Evolutionary conservation across 2,113 vertebrate species (phyloP), one percentile per base, ranked within the genome.

Genomic region (Thalassarche chlororhynchos): DNA sequence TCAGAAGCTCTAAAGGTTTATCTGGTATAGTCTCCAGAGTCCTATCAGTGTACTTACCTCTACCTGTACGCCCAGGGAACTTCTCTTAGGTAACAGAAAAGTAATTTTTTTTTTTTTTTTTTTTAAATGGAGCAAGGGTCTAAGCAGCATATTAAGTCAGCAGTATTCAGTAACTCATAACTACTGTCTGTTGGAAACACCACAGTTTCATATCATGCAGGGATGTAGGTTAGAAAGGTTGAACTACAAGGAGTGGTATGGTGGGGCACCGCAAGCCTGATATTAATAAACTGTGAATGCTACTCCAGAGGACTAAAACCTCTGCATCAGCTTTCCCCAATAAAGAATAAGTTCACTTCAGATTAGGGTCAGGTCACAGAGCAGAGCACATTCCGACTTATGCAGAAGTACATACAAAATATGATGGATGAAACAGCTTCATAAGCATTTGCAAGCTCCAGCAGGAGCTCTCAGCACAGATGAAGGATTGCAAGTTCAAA

Each of bases 381-480:
- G 69, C n/a, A 60, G 61, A 82, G 62, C 52, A 85, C 44, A 16
- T 51, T 34, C 31, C 1, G 5, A 17, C 9, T 52, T 47, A 21
- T 2, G 13, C 46, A 84, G 28, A 79, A 47, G 51, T 38, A 79
- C 29, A 51, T 47, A n/a, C 21, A 36, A 78, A 47, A 85, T 8
- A 61, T 6, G 14, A 88, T 2, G 18, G 66, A 60, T 88, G 16
- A 72, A 95, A 83, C 14, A 17, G 34, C 18, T 79, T 88, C 36
- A 11, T 12, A 83, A 95, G 66, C 44, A 79, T 61, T 47, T 72
- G 62, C 66, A 83, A 81, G 78, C 62, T 90, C 77, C 88, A 85
- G 66, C 70, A 79, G 70, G 66, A 93, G 61, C 34, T 76, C 82
- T 82, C 65, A 34, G 79, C 66, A 61, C 49, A 72, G 32, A 71